Evolutionary conservation across 2,888 invertebrate genomes (phyloP).

Genomic region (Harpagoxenus sublaevis): DNA sequence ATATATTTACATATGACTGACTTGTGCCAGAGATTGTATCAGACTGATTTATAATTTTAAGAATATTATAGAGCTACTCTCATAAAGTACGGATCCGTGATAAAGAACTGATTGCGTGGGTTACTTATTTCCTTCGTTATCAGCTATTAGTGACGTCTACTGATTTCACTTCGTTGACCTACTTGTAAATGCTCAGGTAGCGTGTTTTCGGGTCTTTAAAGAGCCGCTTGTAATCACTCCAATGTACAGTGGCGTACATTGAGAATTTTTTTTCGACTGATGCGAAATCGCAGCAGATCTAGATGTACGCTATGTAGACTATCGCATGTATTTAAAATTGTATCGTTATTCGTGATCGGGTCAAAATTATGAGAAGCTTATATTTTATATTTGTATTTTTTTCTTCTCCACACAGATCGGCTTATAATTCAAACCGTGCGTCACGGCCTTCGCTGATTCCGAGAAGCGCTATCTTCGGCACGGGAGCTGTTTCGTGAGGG

Average conservation of each 20-base stretch:
- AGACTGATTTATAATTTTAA: background rate
- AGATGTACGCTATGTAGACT: background rate
- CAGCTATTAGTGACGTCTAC: slow-evolving; percentile 57
- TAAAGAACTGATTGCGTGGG: slow-evolving; percentile 32
- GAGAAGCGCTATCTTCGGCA: slow-evolving; percentile 53
- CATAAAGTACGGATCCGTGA: slow-evolving; percentile 5
- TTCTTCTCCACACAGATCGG: background rate
- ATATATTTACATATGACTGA: background rate
- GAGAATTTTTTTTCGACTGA: background rate
- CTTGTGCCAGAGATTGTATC: background rate
- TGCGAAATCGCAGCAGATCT: background rate
- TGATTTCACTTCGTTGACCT: slow-evolving; percentile 70
- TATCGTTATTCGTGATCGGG: background rate
- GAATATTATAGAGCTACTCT: background rate
- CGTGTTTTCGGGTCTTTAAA: slow-evolving; percentile 73
- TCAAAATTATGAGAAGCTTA: background rate
- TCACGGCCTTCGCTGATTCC: background rate
- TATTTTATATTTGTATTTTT: background rate
- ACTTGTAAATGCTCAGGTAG: slow-evolving; percentile 71
- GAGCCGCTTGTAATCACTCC: slow-evolving; percentile 58
- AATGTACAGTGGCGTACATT: background rate
- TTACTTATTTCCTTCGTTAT: slow-evolving; percentile 15
- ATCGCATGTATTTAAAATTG: background rate
- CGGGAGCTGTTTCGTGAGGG: slow-evolving; percentile 77
- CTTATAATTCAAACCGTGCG: slow-evolving; percentile 38